phyloP scores from a whole-genome alignment of 2,113 vertebrate genomes.

The Ivindomyrus marchei region DNA sequence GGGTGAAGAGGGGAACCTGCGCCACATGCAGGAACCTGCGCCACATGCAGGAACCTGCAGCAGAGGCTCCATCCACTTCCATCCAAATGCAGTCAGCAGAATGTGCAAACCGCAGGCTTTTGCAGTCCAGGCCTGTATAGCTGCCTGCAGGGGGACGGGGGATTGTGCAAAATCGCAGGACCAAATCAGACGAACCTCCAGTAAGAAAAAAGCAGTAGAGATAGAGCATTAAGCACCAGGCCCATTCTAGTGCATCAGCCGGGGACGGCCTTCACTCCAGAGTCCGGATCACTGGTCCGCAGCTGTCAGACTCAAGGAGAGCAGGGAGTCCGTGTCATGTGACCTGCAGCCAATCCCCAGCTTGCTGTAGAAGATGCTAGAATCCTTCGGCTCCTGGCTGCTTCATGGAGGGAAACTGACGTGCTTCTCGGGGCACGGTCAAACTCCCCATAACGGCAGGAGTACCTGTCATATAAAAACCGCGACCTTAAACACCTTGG shows the following conservation, averaged over 20 bases:
- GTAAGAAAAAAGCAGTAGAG: neutral
- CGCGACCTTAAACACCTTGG: constrained; percentile 57
- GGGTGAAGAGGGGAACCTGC: neutral
- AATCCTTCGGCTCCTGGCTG: neutral
- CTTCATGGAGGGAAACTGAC: neutral
- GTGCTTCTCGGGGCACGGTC: neutral
- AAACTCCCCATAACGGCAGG: constrained; percentile 24
- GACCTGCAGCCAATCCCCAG: neutral
- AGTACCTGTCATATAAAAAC: constrained; percentile 47
- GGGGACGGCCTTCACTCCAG: neutral
- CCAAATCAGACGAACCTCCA: neutral
- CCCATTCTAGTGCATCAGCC: neutral
- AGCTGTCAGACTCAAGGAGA: neutral
- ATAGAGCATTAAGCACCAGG: neutral
- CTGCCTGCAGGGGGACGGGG: neutral
- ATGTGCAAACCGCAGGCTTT: neutral
- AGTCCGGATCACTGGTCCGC: neutral
- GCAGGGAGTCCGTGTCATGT: neutral
- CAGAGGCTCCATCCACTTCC: neutral
- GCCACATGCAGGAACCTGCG: neutral
- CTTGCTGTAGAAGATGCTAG: neutral
- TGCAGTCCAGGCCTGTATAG: neutral
- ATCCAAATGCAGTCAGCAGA: neutral
- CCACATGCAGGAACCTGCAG: neutral
- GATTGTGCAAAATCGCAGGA: neutral